phyloP scores from a whole-genome alignment of 2,113 vertebrate species.

The Tragelaphus strepsiceros region DNA sequence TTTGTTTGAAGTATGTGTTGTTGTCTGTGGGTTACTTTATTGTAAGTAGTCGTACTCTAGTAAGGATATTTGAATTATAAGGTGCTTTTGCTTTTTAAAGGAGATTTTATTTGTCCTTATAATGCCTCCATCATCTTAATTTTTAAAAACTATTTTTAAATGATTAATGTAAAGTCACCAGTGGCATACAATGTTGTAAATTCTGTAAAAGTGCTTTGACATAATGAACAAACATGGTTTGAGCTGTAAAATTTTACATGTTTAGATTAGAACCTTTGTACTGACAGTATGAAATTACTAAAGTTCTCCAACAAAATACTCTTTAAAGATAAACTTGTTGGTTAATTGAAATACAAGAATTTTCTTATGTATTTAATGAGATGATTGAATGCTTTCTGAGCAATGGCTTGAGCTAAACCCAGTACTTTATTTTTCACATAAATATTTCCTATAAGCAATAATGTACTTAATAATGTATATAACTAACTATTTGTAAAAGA shows the following conservation, averaged over 20 bases:
- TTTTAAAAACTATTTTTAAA: neutral
- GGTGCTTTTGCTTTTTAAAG: conserved; percentile 49
- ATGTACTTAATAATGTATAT: neutral
- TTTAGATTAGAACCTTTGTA: conserved; percentile 18
- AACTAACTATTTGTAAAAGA: neutral
- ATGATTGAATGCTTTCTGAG: conserved; percentile 16
- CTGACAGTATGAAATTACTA: neutral
- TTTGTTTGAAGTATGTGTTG: conserved; percentile 37
- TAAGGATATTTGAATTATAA: neutral
- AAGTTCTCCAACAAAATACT: conserved; percentile 15
- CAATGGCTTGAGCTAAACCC: neutral
- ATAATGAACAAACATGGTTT: neutral
- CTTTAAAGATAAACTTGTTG: neutral
- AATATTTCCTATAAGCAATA: conserved; percentile 45
- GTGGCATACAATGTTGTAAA: neutral
- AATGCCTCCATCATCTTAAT: neutral
- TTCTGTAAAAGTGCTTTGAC: neutral
- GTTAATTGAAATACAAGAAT: neutral
- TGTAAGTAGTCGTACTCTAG: neutral
- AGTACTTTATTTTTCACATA: conserved; percentile 16
- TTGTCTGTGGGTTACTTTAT: conserved; percentile 42
- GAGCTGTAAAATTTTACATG: neutral
- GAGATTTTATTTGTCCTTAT: neutral
- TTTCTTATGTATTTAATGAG: neutral
- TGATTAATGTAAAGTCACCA: neutral